Percentiles rank a stretch among this genome's conserved stretches.
These are phyloP conservation scores for Nixonia krombeini DNA, from an alignment of 1,140 invertebrate genomes.

Conservation along the genomic window DNA sequence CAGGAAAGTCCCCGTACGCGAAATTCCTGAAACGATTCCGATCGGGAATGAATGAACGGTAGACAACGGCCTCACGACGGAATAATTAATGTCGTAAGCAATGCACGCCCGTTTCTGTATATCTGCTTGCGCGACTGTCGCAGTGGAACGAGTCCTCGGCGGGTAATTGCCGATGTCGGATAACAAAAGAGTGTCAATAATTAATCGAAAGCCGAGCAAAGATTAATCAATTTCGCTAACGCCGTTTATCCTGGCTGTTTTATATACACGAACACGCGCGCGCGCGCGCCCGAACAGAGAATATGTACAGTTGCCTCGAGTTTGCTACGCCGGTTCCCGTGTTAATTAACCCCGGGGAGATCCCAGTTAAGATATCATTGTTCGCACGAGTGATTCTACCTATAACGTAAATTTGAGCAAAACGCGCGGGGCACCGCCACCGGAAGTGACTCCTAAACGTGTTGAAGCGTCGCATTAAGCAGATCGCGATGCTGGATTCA, in stretches of 20 bases:
- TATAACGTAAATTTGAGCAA: slow-evolving; percentile 34
- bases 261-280: slow-evolving; percentile 14
- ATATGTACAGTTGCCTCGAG: slow-evolving; percentile 12
- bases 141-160: slow-evolving; percentile 1
- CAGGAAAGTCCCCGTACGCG: too few species aligned
- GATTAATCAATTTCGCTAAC: slow-evolving; percentile 66
- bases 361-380: slow-evolving; percentile 66
- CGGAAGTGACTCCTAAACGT: slow-evolving; percentile 30
- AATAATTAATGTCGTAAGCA: slow-evolving; percentile 36
- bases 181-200: slow-evolving; percentile 67
- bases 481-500: slow-evolving; percentile 29
- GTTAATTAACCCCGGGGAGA: slow-evolving; percentile 67
- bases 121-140: slow-evolving; percentile 35
- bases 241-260: slow-evolving; percentile 24
- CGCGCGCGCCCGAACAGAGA: slow-evolving; percentile 4
- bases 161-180: slow-evolving; percentile 61
- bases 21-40: too few species aligned
- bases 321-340: slow-evolving; percentile 42
- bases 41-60: too few species aligned
- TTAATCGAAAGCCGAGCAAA: slow-evolving; percentile 55
- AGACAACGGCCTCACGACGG: slow-evolving; percentile 5
- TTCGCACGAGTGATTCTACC: slow-evolving; percentile 45
- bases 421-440: slow-evolving; percentile 17
- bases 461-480: slow-evolving; percentile 40
- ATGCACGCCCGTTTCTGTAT: slow-evolving; percentile 23